Conservation (phyloP, 1,140 invertebrate species). For the Cydia fagiglandana region DNA sequence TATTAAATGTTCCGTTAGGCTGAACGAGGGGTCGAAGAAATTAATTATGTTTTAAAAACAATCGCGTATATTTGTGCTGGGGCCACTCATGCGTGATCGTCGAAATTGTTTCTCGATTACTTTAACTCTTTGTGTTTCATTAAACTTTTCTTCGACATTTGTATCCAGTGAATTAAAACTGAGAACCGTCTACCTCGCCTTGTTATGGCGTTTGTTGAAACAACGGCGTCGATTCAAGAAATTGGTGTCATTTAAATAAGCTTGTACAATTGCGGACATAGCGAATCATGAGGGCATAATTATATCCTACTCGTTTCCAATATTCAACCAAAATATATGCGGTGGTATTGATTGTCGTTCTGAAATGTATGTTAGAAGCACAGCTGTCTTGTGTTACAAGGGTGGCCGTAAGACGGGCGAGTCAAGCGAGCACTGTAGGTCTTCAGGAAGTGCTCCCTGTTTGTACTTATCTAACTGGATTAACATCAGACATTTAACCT, state of each 20-base stretch:
- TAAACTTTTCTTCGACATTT: slow-evolving; percentile 66
- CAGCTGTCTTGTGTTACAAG: slow-evolving; percentile 23
- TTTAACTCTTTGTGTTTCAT: slow-evolving; percentile 75
- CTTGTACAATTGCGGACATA: neutral
- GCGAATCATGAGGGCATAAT: too few species aligned
- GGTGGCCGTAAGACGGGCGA: slow-evolving; percentile 72
- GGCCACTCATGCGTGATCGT: slow-evolving; percentile 74
- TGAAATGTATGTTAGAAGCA: slow-evolving; percentile 30
- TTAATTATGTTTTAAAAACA: slow-evolving; percentile 80
- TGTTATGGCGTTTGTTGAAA: neutral
- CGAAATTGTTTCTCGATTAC: slow-evolving; percentile 77
- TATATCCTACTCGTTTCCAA: neutral
- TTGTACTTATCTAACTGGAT: slow-evolving; percentile 78
- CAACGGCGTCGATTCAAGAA: slow-evolving; percentile 1
- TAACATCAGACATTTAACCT: slow-evolving; percentile 75
- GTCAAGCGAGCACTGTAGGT: slow-evolving; percentile 70
- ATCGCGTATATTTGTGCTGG: slow-evolving; percentile 76
- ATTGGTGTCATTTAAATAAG: slow-evolving; percentile 14
- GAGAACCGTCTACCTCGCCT: neutral
- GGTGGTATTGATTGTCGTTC: neutral
- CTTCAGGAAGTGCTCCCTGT: slow-evolving; percentile 76
- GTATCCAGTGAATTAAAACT: slow-evolving; percentile 37
- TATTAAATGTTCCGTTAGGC: slow-evolving; percentile 77
- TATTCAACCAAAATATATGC: neutral
- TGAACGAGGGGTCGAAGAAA: slow-evolving; percentile 73